Conservation (phyloP, 2,113 vertebrate species). For the Typhlomys cinereus region DNA sequence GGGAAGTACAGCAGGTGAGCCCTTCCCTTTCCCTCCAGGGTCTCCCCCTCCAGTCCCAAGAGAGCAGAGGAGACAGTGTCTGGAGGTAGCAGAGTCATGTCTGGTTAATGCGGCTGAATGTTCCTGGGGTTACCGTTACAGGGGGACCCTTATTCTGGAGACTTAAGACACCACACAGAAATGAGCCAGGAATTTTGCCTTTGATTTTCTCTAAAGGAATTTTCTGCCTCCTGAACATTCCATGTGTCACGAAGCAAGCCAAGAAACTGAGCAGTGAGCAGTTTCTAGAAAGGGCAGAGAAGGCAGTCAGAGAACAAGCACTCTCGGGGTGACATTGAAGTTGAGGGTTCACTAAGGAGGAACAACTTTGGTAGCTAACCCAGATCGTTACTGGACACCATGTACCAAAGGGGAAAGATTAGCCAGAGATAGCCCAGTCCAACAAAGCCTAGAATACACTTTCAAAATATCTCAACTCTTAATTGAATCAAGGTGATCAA, state of each 20-base stretch:
- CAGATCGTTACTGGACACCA: background rate
- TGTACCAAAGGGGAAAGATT: background rate
- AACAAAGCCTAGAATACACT: background rate
- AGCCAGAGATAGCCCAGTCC: background rate
- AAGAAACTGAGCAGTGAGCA: constrained; percentile 8
- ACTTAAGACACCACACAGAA: background rate
- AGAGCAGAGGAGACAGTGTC: background rate
- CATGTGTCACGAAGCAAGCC: background rate
- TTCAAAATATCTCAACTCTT: background rate
- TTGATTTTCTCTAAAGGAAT: background rate
- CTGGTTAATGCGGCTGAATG: background rate
- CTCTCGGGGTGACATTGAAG: background rate
- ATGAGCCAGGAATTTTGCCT: background rate
- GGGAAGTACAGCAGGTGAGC: constrained; percentile 8
- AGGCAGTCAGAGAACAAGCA: background rate
- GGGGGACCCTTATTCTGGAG: background rate
- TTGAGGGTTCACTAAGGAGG: background rate
- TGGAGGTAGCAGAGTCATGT: background rate
- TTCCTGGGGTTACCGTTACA: background rate
- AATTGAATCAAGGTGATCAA: background rate
- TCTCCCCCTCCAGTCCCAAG: background rate
- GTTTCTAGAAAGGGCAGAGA: constrained; percentile 7
- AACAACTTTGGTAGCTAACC: background rate
- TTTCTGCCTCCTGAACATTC: constrained; percentile 18
- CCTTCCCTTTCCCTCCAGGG: background rate